Conservation (phyloP, 2,797 vertebrate species). For the Paguma larvata region DNA sequence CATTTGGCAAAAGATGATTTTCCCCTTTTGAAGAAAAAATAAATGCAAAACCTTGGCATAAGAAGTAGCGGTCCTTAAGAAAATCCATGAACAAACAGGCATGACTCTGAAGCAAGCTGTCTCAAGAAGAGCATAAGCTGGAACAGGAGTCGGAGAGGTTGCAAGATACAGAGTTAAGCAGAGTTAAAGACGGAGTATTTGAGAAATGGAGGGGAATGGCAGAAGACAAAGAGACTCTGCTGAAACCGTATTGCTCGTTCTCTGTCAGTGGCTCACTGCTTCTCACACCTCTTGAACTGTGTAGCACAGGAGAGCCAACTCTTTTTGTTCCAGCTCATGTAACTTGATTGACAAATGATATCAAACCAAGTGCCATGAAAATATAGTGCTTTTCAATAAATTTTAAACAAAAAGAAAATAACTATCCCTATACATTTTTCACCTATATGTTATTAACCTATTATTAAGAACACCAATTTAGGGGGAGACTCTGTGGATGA, state of each 20-base stretch:
- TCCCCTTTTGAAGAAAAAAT: not conserved
- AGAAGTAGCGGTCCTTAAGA: not conserved
- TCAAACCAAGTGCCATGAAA: not conserved
- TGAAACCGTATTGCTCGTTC: rapidly evolving
- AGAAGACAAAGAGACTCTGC: not conserved
- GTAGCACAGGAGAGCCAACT: not conserved
- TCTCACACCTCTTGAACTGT: not conserved
- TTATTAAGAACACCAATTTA: not conserved
- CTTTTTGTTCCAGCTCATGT: not conserved
- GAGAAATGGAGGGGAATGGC: not conserved
- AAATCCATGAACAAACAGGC: not conserved
- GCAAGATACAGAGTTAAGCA: not conserved
- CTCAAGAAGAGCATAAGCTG: not conserved
- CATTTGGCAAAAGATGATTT: not conserved
- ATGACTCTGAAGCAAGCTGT: not conserved
- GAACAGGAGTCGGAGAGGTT: not conserved
- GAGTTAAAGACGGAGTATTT: not conserved
- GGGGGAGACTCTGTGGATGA: not conserved
- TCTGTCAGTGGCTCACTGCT: not conserved
- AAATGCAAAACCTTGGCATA: not conserved
- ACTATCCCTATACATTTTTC: not conserved
- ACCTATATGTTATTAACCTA: not conserved
- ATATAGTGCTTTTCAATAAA: not conserved
- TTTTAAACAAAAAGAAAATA: slow-evolving; percentile 18
- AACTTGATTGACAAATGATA: not conserved